These are phyloP conservation scores for Galerucella nymphaeae DNA, from an alignment of 2,888 invertebrate species.

Conservation along the genomic window DNA sequence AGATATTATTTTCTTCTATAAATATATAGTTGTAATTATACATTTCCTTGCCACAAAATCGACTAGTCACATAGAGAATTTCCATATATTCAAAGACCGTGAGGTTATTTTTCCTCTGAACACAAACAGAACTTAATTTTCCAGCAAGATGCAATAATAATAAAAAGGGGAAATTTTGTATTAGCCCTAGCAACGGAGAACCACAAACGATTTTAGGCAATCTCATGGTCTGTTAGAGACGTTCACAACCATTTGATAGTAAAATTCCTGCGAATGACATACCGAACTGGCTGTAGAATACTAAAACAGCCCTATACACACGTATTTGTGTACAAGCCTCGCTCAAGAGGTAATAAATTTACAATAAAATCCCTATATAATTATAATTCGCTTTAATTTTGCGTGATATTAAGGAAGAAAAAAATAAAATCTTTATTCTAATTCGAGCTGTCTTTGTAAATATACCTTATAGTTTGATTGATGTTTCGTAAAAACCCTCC, in stretches of 20 bases:
- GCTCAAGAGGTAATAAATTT: neutral
- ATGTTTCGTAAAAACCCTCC: slow-evolving; percentile 52
- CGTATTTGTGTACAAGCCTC: neutral
- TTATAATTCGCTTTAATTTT: slow-evolving; percentile 42
- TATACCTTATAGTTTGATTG: slow-evolving; percentile 62
- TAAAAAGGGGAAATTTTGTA: slow-evolving; percentile 41
- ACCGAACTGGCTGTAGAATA: slow-evolving; percentile 54
- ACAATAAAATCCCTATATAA: neutral
- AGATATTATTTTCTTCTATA: no score
- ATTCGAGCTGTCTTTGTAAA: slow-evolving; percentile 62
- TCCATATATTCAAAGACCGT: slow-evolving; percentile 6
- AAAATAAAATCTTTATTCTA: slow-evolving; percentile 54
- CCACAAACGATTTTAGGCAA: slow-evolving; percentile 63
- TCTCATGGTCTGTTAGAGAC: slow-evolving; percentile 63
- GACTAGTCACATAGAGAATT: neutral
- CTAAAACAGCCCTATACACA: slow-evolving; percentile 43
- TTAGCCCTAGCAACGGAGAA: slow-evolving; percentile 46
- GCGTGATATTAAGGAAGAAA: slow-evolving; percentile 41
- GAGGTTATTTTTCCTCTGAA: neutral
- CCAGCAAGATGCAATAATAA: slow-evolving; percentile 38
- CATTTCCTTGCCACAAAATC: no score
- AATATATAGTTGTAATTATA: no score
- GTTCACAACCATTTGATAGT: slow-evolving; percentile 65
- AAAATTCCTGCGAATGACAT: slow-evolving; percentile 66
- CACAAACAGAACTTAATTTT: slow-evolving; percentile 43